These are phyloP conservation scores for Sapayoa aenigma DNA, from an alignment of 2,113 vertebrate genomes.

Conservation along the genomic window DNA sequence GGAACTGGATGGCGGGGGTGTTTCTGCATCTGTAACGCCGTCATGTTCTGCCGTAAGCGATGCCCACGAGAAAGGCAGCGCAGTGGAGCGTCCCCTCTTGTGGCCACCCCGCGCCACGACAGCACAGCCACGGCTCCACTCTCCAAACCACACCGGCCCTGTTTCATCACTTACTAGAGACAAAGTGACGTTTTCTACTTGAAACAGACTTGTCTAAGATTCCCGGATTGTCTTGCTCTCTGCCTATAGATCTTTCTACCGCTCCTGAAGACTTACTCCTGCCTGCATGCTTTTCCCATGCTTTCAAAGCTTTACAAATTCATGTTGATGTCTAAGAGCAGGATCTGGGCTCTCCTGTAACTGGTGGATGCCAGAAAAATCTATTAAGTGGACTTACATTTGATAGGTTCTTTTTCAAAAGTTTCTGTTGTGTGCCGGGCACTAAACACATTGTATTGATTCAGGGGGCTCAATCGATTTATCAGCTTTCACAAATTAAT, in stretches of 20 bases:
- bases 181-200: background rate
- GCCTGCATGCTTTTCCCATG: background rate
- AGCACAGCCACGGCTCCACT: background rate
- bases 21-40: fast-evolving
- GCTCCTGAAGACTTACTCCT: background rate
- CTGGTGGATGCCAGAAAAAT: background rate
- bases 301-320: background rate
- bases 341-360: background rate
- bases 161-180: too few relatives aligned
- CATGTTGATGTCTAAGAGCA: background rate
- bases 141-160: background rate
- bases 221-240: background rate
- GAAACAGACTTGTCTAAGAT: background rate
- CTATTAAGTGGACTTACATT: background rate
- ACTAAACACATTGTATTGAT: too few relatives aligned
- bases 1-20: fast-evolving
- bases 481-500: background rate
- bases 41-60: background rate
- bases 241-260: background rate
- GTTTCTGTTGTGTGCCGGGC: background rate
- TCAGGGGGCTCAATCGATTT: background rate
- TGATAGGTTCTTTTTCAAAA: background rate
- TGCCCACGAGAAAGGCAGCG: fast-evolving
- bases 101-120: constrained; percentile 20
- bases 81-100: constrained; percentile 39